Evolutionary conservation across 2,888 invertebrate genomes (phyloP).

Genomic region (Orthosia gothica): DNA sequence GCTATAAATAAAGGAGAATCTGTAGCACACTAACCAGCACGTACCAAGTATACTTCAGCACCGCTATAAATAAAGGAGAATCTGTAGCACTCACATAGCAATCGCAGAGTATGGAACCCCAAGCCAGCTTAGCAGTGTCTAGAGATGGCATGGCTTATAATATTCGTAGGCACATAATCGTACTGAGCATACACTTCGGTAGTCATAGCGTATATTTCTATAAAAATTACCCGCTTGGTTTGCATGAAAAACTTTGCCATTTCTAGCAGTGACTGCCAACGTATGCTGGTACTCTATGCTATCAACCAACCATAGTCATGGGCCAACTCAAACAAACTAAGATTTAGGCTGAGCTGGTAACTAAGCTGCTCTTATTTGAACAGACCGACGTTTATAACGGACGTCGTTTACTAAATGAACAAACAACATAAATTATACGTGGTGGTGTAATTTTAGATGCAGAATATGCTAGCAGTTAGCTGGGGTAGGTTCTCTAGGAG

Average conservation of each 20-base stretch:
- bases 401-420: constrained; percentile 36
- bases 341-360: constrained; percentile 39
- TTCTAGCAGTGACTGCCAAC: too few relatives aligned
- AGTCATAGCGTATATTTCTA: too few relatives aligned
- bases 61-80: constrained; percentile 48
- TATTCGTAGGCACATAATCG: too few relatives aligned
- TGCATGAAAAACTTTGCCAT: too few relatives aligned
- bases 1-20: constrained; percentile 49
- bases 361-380: constrained; percentile 56
- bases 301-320: constrained; percentile 19
- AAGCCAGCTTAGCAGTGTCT: too few relatives aligned
- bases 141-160: too few relatives aligned
- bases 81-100: constrained; percentile 2
- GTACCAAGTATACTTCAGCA: not conserved
- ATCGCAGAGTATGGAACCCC: too few relatives aligned
- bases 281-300: too few relatives aligned
- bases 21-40: constrained; percentile 3
- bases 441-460: constrained; percentile 29
- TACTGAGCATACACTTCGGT: too few relatives aligned
- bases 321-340: constrained; percentile 60
- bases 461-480: not conserved
- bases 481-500: not conserved
- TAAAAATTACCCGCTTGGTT: too few relatives aligned
- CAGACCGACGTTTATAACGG: constrained; percentile 34
- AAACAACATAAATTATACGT: constrained; percentile 37